These are phyloP conservation scores for Drosophila suboccidentalis DNA, from an alignment of 2,888 invertebrate species.

Conservation along the genomic window DNA sequence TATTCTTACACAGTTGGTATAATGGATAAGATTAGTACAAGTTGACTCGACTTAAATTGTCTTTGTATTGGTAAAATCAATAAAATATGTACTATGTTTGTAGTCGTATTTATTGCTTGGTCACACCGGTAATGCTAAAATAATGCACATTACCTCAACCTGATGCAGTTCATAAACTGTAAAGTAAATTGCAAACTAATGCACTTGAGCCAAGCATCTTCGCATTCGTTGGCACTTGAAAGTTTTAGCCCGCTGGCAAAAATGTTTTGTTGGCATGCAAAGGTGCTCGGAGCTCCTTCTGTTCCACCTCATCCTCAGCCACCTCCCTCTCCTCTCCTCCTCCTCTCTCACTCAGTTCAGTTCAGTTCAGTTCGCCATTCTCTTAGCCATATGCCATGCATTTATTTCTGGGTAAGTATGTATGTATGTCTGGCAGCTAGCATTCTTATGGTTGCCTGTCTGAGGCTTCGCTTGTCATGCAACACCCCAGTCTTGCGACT, in stretches of 20 bases:
- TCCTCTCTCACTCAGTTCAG: neutral
- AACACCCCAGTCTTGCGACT: neutral
- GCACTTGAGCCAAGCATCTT: slow-evolving; percentile 61
- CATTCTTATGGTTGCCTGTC: neutral
- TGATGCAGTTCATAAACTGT: slow-evolving; percentile 71
- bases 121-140: slow-evolving; percentile 45
- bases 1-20: neutral
- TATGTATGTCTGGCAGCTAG: neutral
- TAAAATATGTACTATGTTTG: neutral
- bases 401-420: slow-evolving; percentile 15
- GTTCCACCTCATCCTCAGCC: neutral
- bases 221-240: slow-evolving; percentile 44
- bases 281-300: slow-evolving; percentile 39
- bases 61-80: neutral
- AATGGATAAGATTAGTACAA: neutral
- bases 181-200: slow-evolving; percentile 75
- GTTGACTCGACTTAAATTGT: neutral
- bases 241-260: slow-evolving; percentile 38
- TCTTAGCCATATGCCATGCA: slow-evolving; percentile 30
- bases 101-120: slow-evolving; percentile 38
- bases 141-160: slow-evolving; percentile 39
- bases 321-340: neutral
- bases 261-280: slow-evolving; percentile 58
- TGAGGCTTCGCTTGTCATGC: slow-evolving; percentile 1
- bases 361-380: neutral